Percentiles rank a stretch among this genome's conserved stretches.
phyloP scores from a whole-genome alignment of 2,113 vertebrate species.

The Peromyscus californicus region DNA sequence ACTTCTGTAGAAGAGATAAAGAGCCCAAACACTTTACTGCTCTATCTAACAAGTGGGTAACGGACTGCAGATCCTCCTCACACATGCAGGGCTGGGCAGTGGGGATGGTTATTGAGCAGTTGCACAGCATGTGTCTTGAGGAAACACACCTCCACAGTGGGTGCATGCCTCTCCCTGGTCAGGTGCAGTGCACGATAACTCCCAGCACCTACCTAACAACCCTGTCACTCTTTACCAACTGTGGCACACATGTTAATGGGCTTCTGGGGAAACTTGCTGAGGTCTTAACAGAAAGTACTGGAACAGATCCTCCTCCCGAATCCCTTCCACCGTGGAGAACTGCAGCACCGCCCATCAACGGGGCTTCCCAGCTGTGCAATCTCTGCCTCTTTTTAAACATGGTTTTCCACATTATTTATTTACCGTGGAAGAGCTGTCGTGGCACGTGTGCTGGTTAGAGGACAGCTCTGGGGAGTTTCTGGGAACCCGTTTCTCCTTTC shows the following conservation, averaged over 20 bases:
- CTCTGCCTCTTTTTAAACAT: not conserved
- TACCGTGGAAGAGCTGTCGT: not conserved
- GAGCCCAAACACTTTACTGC: rapidly evolving
- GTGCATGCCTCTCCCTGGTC: not conserved
- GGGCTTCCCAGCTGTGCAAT: not conserved
- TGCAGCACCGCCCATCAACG: rapidly evolving
- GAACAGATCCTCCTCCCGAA: not conserved
- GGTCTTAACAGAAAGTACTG: not conserved
- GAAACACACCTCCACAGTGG: not conserved
- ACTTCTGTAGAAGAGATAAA: not conserved
- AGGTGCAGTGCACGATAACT: not conserved
- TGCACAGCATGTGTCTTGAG: not conserved
- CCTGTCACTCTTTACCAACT: not conserved
- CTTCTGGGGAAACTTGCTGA: not conserved
- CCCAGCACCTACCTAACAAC: not conserved
- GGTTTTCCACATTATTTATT: not conserved
- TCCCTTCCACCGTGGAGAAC: not conserved
- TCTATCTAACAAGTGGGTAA: not conserved
- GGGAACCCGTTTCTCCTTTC: not conserved
- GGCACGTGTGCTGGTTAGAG: not conserved
- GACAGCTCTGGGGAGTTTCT: not conserved
- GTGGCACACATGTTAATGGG: not conserved
- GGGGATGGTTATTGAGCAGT: not conserved
- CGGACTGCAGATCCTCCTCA: rapidly evolving
- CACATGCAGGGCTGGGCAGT: not conserved